A percentile compares a stretch with the other conserved stretches of the same genome.
These are phyloP conservation scores for Tapirus indicus DNA, from an alignment of 2,797 vertebrate genomes.

Conservation along the genomic window DNA sequence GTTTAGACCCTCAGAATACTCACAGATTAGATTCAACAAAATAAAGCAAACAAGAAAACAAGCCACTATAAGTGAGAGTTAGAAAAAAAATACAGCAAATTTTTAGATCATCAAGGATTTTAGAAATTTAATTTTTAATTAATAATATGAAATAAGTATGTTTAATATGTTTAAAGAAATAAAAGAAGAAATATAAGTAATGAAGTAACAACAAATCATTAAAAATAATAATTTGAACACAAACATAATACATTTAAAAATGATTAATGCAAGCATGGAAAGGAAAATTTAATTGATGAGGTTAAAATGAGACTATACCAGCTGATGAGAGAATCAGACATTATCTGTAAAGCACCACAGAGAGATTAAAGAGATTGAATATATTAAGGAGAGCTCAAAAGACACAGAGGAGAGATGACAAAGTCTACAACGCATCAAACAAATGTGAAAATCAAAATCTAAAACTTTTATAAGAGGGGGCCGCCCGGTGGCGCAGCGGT, in stretches of 20 bases:
- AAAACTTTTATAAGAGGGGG: conserved; percentile 14
- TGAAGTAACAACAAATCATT: neutral
- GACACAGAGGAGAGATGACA: neutral
- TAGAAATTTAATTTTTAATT: neutral
- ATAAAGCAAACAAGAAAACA: neutral
- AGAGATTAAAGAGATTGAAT: neutral
- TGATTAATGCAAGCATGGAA: neutral
- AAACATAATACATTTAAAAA: neutral
- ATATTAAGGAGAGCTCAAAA: neutral
- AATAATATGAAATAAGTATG: neutral
- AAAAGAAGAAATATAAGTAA: neutral
- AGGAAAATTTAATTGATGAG: neutral
- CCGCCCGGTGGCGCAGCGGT: too few species aligned
- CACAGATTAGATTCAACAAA: neutral
- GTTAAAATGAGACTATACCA: neutral
- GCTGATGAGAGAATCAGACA: neutral
- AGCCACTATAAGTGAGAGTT: neutral
- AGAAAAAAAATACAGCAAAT: neutral
- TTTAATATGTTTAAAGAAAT: neutral
- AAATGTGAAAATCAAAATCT: conserved; percentile 28
- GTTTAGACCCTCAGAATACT: neutral
- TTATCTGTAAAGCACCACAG: neutral
- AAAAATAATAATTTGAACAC: neutral
- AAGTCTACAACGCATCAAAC: neutral
- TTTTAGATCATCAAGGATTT: neutral